Percentiles rank a stretch among this genome's conserved stretches.
Conservation (phyloP, 2,888 invertebrate species). For the Nemapogon koenigi region DNA sequence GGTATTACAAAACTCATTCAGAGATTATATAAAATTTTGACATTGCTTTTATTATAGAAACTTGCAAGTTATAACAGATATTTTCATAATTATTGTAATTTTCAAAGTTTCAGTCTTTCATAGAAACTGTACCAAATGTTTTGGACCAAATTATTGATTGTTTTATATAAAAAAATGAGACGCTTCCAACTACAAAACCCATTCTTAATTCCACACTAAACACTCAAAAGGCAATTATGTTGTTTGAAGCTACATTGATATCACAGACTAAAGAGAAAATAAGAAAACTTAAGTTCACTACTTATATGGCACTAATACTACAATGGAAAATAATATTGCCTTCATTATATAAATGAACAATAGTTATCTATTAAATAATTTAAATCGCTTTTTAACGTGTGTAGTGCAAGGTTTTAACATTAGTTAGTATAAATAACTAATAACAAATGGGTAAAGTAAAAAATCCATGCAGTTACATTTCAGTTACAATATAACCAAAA, state of each 20-base stretch:
- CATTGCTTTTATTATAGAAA: no score
- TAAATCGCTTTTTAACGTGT: not conserved
- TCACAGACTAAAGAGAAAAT: slow-evolving; percentile 59
- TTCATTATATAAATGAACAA: slow-evolving; percentile 1
- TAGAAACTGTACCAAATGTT: not conserved
- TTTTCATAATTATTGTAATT: no score
- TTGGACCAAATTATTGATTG: not conserved
- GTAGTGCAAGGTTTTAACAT: not conserved
- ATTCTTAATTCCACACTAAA: no score
- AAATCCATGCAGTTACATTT: slow-evolving; percentile 43
- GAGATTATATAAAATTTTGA: no score
- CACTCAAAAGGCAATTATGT: slow-evolving; percentile 42
- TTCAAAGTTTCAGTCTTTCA: not conserved
- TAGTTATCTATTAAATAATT: not conserved
- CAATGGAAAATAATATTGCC: no score
- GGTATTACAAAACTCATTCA: no score
- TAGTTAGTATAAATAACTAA: not conserved
- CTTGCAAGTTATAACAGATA: no score
- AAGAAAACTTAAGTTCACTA: slow-evolving; percentile 42
- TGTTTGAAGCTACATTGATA: slow-evolving; percentile 42
- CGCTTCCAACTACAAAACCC: not conserved
- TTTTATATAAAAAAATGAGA: not conserved
- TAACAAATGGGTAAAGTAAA: no score
- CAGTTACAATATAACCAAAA: slow-evolving; percentile 56
- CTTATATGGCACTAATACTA: slow-evolving; percentile 49